Conservation (phyloP, 2,797 vertebrate genomes). For the Takifugu ocellatus region DNA sequence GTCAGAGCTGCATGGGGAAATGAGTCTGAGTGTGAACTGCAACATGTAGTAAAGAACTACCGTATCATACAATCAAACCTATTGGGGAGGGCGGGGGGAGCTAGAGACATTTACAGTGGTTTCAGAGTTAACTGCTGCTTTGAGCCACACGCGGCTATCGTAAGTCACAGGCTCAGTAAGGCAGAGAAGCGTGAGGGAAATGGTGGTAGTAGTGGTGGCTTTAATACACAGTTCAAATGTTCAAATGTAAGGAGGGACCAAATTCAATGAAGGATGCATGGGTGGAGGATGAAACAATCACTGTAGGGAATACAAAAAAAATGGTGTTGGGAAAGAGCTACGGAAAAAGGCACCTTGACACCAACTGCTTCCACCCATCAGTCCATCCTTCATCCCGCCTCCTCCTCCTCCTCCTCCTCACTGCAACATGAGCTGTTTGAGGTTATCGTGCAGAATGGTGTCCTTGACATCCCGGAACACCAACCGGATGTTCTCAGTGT, state of each 20-base stretch:
- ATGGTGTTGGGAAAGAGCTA: neutral
- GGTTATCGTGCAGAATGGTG: conserved; percentile 98
- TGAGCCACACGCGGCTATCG: conserved; percentile 22
- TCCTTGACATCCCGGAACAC: conserved; percentile 98
- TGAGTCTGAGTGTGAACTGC: conserved; percentile 8
- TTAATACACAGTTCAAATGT: conserved; percentile 51
- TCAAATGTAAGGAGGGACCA: conserved; percentile 27
- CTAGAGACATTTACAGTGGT: conserved; percentile 53
- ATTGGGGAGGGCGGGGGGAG: neutral
- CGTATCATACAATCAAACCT: neutral
- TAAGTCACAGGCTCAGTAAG: conserved; percentile 46
- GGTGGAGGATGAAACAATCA: neutral
- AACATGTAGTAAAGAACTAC: conserved; percentile 5
- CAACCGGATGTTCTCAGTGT: conserved; percentile 96
- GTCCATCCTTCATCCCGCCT: conserved; percentile 1
- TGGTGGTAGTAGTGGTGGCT: conserved; percentile 51
- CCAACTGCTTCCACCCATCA: conserved; percentile 4
- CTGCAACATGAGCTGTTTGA: conserved; percentile 98
- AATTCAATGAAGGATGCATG: conserved; percentile 5
- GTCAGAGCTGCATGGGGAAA: conserved; percentile 24
- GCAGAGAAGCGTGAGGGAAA: conserved; percentile 31
- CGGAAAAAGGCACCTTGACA: conserved; percentile 24
- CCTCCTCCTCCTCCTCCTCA: conserved; percentile 64
- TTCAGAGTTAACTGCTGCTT: conserved; percentile 11
- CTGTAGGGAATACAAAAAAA: no score